phyloP scores from a whole-genome alignment of 2,888 invertebrate species.

The Athrips mouffetella region DNA sequence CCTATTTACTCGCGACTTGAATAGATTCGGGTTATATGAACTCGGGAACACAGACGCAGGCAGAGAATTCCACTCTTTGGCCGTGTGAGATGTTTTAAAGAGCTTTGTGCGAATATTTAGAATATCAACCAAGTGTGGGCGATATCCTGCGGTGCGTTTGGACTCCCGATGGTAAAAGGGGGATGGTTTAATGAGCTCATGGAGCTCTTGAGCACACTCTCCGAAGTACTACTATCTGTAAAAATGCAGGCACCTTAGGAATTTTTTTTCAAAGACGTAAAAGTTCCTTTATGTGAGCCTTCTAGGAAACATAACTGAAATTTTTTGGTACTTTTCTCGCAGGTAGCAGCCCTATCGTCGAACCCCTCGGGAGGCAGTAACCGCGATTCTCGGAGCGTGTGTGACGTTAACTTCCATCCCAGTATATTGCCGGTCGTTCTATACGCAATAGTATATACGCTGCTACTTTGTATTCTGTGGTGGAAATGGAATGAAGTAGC shows the following conservation, averaged over 20 bases:
- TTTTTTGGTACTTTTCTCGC: neutral
- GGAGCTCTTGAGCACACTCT: neutral
- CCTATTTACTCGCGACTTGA: no score
- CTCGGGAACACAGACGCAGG: no score
- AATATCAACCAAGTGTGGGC: no score
- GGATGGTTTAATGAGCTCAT: neutral
- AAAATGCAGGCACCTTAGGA: neutral
- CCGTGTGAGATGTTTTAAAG: no score
- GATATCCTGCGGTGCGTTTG: no score
- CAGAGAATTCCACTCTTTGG: no score
- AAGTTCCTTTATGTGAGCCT: no score
- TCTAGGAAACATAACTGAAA: no score
- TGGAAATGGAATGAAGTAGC: no score
- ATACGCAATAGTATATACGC: no score
- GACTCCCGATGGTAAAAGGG: no score
- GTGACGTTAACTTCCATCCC: constrained; percentile 11
- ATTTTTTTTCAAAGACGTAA: neutral
- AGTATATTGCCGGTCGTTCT: constrained; percentile 2
- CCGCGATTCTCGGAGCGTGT: constrained; percentile 10
- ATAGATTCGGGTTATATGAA: neutral
- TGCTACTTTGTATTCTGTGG: constrained; percentile 1
- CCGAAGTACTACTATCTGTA: neutral
- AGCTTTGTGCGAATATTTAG: no score
- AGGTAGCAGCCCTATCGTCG: constrained; percentile 4
- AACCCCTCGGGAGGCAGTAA: neutral